Percentiles rank a stretch among this genome's conserved stretches.
These are phyloP conservation scores for Nycticebus coucang DNA, from an alignment of 2,113 vertebrate genomes.

Conservation along the genomic window DNA sequence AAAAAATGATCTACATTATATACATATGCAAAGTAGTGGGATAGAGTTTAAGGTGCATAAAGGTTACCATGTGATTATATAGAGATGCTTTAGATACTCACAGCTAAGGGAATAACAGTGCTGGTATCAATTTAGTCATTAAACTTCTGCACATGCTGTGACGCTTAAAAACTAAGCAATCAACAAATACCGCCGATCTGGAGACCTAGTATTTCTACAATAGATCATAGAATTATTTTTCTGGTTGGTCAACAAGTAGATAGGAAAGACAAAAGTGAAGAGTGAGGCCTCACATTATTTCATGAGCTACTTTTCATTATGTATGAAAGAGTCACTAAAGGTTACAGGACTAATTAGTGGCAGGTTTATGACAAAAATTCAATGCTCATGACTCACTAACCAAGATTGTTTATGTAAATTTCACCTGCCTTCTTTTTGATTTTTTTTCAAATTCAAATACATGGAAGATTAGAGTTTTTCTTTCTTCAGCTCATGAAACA, in stretches of 20 bases:
- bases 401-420: background rate
- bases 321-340: conserved; percentile 47
- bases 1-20: background rate
- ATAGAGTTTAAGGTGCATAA: background rate
- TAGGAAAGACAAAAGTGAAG: conserved; percentile 1
- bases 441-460: background rate
- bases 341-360: conserved; percentile 65
- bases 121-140: background rate
- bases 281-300: background rate
- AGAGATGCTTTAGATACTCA: background rate
- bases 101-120: background rate
- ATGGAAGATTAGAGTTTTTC: background rate
- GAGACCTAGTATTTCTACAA: background rate
- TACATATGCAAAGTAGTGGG: background rate
- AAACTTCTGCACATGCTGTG: background rate
- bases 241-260: background rate
- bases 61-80: background rate
- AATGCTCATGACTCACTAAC: background rate
- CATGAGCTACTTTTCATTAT: conserved; percentile 35
- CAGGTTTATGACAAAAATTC: conserved; percentile 67
- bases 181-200: background rate
- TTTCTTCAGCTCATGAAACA: conserved; percentile 16
- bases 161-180: background rate
- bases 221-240: background rate
- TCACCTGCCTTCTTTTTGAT: background rate